These are phyloP conservation scores for Ectemnius continuus DNA, from an alignment of 2,888 invertebrate species.

Conservation along the genomic window DNA sequence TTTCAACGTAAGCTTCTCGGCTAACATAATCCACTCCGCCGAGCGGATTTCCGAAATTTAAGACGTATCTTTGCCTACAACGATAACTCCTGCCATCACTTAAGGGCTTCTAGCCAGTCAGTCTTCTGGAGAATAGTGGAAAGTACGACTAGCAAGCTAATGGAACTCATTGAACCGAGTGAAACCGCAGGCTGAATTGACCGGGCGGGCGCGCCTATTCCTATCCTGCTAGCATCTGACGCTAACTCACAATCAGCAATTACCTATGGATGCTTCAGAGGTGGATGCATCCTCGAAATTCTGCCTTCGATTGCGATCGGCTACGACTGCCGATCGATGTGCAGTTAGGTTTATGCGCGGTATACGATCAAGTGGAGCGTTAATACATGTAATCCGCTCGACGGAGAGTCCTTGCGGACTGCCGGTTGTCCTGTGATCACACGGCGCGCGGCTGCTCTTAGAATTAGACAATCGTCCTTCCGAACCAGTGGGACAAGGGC, in stretches of 20 bases:
- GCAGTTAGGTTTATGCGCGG: slow-evolving; percentile 9
- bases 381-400: slow-evolving; percentile 34
- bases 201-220: too few relatives aligned
- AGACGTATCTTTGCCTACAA: neutral
- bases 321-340: too few relatives aligned
- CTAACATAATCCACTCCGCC: neutral
- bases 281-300: too few relatives aligned
- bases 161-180: too few relatives aligned
- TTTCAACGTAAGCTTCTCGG: neutral
- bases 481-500: slow-evolving; percentile 57
- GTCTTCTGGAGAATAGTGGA: too few relatives aligned
- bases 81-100: too few relatives aligned
- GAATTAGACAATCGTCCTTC: slow-evolving; percentile 62
- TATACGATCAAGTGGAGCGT: slow-evolving; percentile 30
- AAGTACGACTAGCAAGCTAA: too few relatives aligned
- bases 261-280: neutral
- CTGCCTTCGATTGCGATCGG: too few relatives aligned
- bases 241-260: slow-evolving; percentile 16
- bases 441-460: slow-evolving; percentile 35
- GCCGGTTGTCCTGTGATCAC: slow-evolving; percentile 32
- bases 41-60: slow-evolving; percentile 25
- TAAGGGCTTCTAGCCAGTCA: too few relatives aligned
- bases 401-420: too few relatives aligned
- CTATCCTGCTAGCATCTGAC: neutral
- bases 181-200: too few relatives aligned